Conservation (phyloP, 2,888 invertebrate species). For the Erebia epiphron region DNA sequence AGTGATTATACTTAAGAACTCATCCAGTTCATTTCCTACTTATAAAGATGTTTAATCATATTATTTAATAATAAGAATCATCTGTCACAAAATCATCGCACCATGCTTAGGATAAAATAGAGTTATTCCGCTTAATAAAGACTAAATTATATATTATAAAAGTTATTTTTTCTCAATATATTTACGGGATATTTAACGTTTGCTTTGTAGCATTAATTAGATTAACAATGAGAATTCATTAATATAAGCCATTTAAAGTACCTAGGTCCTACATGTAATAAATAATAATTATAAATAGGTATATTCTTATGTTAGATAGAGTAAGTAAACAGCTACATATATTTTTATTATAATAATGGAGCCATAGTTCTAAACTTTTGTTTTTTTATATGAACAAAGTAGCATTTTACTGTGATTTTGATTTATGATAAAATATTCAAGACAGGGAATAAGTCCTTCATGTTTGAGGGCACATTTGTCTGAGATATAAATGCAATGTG, state of each 20-base stretch:
- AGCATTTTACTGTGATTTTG: neutral
- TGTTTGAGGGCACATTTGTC: neutral
- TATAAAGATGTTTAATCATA: neutral
- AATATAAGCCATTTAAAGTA: neutral
- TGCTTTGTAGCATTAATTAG: neutral
- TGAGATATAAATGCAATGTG: too few relatives aligned
- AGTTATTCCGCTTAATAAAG: neutral
- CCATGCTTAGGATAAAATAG: neutral
- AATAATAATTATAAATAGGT: too few relatives aligned
- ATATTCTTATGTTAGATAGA: neutral
- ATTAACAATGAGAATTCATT: neutral
- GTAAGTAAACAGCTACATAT: neutral
- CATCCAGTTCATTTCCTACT: neutral
- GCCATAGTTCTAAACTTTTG: neutral
- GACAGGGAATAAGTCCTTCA: neutral
- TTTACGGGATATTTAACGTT: neutral
- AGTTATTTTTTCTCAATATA: conserved; percentile 1
- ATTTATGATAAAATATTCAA: neutral
- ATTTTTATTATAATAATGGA: neutral
- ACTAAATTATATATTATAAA: too few relatives aligned
- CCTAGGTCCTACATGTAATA: neutral
- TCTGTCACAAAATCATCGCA: neutral
- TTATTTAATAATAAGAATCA: neutral
- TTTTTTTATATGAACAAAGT: neutral
- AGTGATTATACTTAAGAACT: neutral